Evolutionary conservation across 2,888 invertebrate genomes (phyloP).

Genomic region (Seladonia tumulorum): DNA sequence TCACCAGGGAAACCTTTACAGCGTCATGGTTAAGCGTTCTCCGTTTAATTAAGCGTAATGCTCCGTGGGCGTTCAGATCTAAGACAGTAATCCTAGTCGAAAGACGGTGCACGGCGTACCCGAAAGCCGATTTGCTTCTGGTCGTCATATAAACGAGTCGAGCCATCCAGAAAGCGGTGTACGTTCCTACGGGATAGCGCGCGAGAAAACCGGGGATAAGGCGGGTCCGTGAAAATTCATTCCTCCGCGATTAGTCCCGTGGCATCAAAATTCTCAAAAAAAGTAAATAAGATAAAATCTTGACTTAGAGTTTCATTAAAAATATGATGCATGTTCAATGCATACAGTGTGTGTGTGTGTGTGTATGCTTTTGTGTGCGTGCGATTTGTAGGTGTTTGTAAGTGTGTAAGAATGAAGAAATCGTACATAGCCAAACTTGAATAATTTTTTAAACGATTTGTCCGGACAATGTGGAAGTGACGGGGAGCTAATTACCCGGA

Average conservation of each 20-base stretch:
- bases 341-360: too few relatives aligned
- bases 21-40: slow-evolving; percentile 7
- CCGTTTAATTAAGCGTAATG: slow-evolving; percentile 56
- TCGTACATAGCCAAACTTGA: too few relatives aligned
- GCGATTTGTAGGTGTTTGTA: too few relatives aligned
- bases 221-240: neutral
- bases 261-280: neutral
- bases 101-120: slow-evolving; percentile 37
- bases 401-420: too few relatives aligned
- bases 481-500: neutral
- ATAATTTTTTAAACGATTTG: too few relatives aligned
- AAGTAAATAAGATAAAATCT: too few relatives aligned
- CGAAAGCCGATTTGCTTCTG: slow-evolving; percentile 55
- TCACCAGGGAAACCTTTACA: neutral
- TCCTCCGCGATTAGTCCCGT: slow-evolving; percentile 23
- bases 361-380: too few relatives aligned
- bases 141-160: slow-evolving; percentile 30
- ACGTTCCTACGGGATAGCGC: slow-evolving; percentile 1
- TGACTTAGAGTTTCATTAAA: too few relatives aligned
- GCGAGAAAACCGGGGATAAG: neutral
- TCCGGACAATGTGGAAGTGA: too few relatives aligned
- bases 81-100: slow-evolving; percentile 43
- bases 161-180: slow-evolving; percentile 10
- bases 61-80: slow-evolving; percentile 27
- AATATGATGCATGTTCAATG: too few relatives aligned